phyloP scores from a whole-genome alignment of 2,888 invertebrate species.

The Polyploca ridens region DNA sequence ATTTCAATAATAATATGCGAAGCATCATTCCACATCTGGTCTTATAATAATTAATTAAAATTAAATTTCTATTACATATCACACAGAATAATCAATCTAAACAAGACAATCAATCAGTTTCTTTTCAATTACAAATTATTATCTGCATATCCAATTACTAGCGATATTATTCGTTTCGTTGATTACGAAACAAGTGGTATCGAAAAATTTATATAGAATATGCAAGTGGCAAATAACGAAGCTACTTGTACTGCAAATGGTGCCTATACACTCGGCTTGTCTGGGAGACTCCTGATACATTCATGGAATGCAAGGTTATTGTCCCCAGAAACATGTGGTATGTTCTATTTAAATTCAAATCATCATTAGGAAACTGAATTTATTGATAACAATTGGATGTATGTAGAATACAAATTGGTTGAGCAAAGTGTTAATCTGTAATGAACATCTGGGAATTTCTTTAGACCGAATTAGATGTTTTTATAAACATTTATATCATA shows the following conservation, averaged over 20 bases:
- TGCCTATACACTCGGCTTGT: background rate
- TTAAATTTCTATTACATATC: too few relatives aligned
- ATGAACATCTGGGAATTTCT: background rate
- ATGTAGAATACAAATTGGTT: slow-evolving; percentile 9
- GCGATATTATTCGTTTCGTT: slow-evolving; percentile 11
- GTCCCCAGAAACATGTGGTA: slow-evolving; percentile 42
- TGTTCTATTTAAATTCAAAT: slow-evolving; percentile 29
- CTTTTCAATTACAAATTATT: background rate
- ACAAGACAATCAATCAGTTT: too few relatives aligned
- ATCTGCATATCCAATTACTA: background rate
- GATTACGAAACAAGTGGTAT: slow-evolving; percentile 15
- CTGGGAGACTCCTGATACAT: slow-evolving; percentile 24
- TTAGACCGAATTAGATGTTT: too few relatives aligned
- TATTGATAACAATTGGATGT: slow-evolving; percentile 3
- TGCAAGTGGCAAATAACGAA: slow-evolving; percentile 8
- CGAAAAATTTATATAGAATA: background rate
- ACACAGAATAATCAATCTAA: too few relatives aligned
- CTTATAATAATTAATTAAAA: too few relatives aligned
- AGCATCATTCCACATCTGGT: too few relatives aligned
- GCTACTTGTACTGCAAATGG: slow-evolving; percentile 13
- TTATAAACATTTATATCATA: too few relatives aligned
- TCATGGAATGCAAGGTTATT: slow-evolving; percentile 63
- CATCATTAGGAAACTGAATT: slow-evolving; percentile 13
- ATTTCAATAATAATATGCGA: too few relatives aligned
- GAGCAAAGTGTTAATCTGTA: background rate